Percentiles rank a stretch among this genome's conserved stretches.
phyloP scores from a whole-genome alignment of 2,797 vertebrate species.

The Podarcis lilfordi region DNA sequence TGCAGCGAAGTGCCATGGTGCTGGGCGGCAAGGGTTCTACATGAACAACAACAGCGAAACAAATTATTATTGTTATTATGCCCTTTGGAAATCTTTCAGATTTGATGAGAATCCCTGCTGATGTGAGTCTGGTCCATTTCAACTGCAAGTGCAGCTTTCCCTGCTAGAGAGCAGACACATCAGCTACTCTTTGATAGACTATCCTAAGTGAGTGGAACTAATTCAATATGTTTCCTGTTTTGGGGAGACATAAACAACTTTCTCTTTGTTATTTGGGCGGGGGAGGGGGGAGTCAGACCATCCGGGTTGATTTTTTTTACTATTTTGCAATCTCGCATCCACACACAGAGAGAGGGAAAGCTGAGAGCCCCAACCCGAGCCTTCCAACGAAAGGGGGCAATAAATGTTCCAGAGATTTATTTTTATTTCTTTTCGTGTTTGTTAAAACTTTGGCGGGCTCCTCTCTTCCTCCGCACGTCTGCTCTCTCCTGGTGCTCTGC shows the following conservation, averaged over 20 bases:
- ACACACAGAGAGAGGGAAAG: slow-evolving; percentile 61
- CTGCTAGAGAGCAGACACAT: slow-evolving; percentile 36
- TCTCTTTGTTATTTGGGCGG: slow-evolving; percentile 18
- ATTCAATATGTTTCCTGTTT: slow-evolving; percentile 41
- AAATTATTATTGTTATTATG: not conserved
- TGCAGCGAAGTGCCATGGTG: no score
- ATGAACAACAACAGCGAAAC: not conserved
- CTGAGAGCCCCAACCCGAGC: slow-evolving; percentile 67
- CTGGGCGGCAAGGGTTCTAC: not conserved
- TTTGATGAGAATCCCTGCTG: not conserved
- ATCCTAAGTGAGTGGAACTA: slow-evolving; percentile 55
- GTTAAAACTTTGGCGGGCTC: slow-evolving; percentile 76
- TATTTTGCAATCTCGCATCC: not conserved
- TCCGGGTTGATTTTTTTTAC: slow-evolving; percentile 36
- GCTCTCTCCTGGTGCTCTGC: slow-evolving; percentile 72
- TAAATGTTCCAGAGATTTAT: slow-evolving; percentile 82
- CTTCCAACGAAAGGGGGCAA: slow-evolving; percentile 73
- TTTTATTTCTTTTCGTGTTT: slow-evolving; percentile 83
- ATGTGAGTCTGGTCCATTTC: slow-evolving; percentile 26
- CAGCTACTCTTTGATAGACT: slow-evolving; percentile 59
- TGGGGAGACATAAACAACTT: slow-evolving; percentile 67
- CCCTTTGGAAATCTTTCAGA: slow-evolving; percentile 30
- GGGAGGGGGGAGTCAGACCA: slow-evolving; percentile 35
- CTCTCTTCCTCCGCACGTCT: slow-evolving; percentile 15
- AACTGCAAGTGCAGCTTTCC: slow-evolving; percentile 13